These are phyloP conservation scores for Struthidea cinerea DNA, from an alignment of 2,113 vertebrate species.

Conservation along the genomic window DNA sequence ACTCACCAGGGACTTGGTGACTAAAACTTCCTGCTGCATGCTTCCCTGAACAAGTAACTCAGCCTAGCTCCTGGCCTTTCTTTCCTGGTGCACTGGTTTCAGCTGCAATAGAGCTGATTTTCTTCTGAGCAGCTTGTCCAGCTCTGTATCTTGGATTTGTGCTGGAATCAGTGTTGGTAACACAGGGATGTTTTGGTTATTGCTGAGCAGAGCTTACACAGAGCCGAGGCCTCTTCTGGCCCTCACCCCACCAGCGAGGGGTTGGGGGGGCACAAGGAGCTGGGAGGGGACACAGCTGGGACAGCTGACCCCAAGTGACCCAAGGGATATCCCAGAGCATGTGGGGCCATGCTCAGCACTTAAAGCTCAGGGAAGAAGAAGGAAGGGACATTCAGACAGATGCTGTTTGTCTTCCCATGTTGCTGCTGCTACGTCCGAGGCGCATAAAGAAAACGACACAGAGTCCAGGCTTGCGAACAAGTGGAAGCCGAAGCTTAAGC, in stretches of 20 bases:
- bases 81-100: background rate
- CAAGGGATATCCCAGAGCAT: background rate
- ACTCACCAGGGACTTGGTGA: background rate
- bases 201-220: background rate
- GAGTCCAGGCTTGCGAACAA: too few relatives aligned
- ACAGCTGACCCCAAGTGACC: background rate
- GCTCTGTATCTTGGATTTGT: background rate
- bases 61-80: background rate
- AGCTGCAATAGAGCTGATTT: background rate
- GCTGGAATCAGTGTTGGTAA: background rate
- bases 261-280: background rate
- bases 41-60: background rate
- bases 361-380: background rate
- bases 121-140: background rate
- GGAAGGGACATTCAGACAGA: background rate
- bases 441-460: too few relatives aligned
- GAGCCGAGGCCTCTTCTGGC: background rate
- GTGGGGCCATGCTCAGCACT: background rate
- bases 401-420: background rate
- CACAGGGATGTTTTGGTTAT: background rate
- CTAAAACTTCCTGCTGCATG: background rate
- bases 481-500: too few relatives aligned
- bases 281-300: background rate
- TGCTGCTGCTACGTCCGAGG: too few relatives aligned
- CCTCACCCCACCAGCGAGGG: rapidly evolving